phyloP scores from a whole-genome alignment of 2,888 invertebrate genomes.

The Hypomecis atomaria region DNA sequence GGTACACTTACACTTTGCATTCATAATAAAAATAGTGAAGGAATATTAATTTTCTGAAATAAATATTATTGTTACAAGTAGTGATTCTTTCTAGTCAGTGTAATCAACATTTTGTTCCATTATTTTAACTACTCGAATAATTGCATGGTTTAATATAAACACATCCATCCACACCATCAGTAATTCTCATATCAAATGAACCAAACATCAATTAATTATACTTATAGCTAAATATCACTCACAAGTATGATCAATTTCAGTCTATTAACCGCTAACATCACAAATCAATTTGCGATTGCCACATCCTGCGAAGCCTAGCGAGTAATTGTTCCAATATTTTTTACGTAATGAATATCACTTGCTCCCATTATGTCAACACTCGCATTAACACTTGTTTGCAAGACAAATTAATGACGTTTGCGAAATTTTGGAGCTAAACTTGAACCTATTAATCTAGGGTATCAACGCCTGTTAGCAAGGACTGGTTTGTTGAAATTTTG shows the following conservation, averaged over 20 bases:
- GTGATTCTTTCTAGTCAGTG: too few species aligned
- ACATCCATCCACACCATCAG: too few species aligned
- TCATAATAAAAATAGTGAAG: too few species aligned
- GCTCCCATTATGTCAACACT: slow-evolving; percentile 24
- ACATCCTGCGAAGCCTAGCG: slow-evolving; percentile 6
- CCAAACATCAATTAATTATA: too few species aligned
- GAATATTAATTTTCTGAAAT: too few species aligned
- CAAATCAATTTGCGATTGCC: slow-evolving; percentile 14
- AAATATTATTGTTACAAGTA: too few species aligned
- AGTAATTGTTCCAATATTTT: slow-evolving; percentile 16
- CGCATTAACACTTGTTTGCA: slow-evolving; percentile 21
- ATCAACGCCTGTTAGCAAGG: slow-evolving; percentile 6
- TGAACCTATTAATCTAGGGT: slow-evolving; percentile 18
- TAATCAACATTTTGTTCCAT: too few species aligned
- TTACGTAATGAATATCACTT: slow-evolving; percentile 17
- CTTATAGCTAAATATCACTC: not conserved
- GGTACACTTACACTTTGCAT: too few species aligned
- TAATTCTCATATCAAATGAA: too few species aligned
- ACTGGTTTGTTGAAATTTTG: slow-evolving; percentile 11
- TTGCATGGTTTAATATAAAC: too few species aligned
- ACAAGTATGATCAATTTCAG: slow-evolving; percentile 7
- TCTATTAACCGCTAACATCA: not conserved
- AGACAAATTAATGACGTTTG: slow-evolving; percentile 28
- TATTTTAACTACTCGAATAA: too few species aligned
- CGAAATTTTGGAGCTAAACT: slow-evolving; percentile 19